Evolutionary conservation across 2,113 vertebrate genomes (phyloP).

Genomic region (Choloepus hoffmanni): DNA sequence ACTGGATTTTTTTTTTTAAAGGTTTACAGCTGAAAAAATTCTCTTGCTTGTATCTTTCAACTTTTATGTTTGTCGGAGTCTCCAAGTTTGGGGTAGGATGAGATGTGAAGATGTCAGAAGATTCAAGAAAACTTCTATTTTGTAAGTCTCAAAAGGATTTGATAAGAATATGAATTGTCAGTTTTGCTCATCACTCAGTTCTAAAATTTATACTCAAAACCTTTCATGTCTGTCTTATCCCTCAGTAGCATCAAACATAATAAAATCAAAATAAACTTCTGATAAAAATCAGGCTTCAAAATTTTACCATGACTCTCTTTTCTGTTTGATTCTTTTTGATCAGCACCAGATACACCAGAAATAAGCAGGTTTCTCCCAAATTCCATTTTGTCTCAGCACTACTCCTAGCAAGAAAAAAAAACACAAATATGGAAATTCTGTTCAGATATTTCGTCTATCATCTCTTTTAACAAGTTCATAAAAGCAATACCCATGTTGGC

Average conservation of each 20-base stretch:
- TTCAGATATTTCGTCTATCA: constrained; percentile 44
- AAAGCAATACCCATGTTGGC: constrained; percentile 39
- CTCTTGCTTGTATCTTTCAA: constrained; percentile 62
- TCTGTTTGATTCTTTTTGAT: constrained; percentile 70
- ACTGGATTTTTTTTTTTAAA: background rate
- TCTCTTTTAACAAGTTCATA: constrained; percentile 60
- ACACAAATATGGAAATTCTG: constrained; percentile 46
- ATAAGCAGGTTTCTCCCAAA: constrained; percentile 65
- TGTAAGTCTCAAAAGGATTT: constrained; percentile 68
- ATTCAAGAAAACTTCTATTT: constrained; percentile 72
- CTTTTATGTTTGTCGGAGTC: constrained; percentile 67
- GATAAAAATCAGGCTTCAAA: constrained; percentile 67
- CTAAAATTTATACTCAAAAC: constrained; percentile 72
- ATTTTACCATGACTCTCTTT: constrained; percentile 58
- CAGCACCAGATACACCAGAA: constrained; percentile 60
- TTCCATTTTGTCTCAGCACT: constrained; percentile 58
- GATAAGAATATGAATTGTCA: constrained; percentile 79
- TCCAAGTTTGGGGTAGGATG: constrained; percentile 59
- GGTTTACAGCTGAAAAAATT: constrained; percentile 18
- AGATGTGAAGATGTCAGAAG: constrained; percentile 73
- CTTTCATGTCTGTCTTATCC: constrained; percentile 73
- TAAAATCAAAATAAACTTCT: constrained; percentile 79
- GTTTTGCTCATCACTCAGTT: constrained; percentile 71
- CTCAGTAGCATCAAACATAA: constrained; percentile 70
- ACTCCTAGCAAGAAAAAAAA: background rate